Percentiles rank a stretch among this genome's conserved stretches.
Evolutionary conservation across 2,113 vertebrate species (phyloP).

Genomic region (Haemorhous mexicanus): DNA sequence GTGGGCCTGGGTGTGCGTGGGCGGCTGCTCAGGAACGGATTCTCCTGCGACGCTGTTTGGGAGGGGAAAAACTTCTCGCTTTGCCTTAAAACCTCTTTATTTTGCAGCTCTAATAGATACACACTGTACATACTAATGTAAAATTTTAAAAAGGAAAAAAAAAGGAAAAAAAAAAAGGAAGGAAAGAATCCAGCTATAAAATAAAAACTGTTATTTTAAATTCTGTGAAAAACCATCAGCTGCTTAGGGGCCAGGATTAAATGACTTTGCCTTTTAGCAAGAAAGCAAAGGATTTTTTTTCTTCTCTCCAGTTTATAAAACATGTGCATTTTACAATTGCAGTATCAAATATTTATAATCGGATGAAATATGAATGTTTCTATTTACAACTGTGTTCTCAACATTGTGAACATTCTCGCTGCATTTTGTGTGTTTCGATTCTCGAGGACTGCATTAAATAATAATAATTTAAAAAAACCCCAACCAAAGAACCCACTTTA

Average conservation of each 20-base stretch:
- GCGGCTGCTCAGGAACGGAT: neutral
- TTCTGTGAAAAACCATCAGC: constrained; percentile 68
- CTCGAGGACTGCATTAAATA: constrained; percentile 73
- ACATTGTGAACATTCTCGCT: constrained; percentile 71
- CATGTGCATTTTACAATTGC: constrained; percentile 69
- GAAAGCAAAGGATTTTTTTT: constrained; percentile 41
- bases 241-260: constrained; percentile 61
- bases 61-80: constrained; percentile 57
- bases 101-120: constrained; percentile 48
- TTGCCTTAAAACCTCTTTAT: constrained; percentile 78
- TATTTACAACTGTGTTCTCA: constrained; percentile 72
- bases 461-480: neutral
- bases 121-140: constrained; percentile 54
- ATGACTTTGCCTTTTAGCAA: constrained; percentile 66
- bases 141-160: neutral
- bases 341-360: constrained; percentile 78
- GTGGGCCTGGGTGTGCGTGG: neutral
- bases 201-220: constrained; percentile 65
- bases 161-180: too few species aligned
- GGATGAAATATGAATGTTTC: constrained; percentile 78
- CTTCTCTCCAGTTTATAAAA: constrained; percentile 62
- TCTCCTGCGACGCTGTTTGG: neutral
- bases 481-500: constrained; percentile 18
- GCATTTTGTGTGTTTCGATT: constrained; percentile 75
- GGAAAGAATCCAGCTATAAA: constrained; percentile 22